A percentile compares a stretch with the other conserved stretches of the same genome.
Evolutionary conservation across 2,888 invertebrate species (phyloP).

Genomic region (Acronicta psi): DNA sequence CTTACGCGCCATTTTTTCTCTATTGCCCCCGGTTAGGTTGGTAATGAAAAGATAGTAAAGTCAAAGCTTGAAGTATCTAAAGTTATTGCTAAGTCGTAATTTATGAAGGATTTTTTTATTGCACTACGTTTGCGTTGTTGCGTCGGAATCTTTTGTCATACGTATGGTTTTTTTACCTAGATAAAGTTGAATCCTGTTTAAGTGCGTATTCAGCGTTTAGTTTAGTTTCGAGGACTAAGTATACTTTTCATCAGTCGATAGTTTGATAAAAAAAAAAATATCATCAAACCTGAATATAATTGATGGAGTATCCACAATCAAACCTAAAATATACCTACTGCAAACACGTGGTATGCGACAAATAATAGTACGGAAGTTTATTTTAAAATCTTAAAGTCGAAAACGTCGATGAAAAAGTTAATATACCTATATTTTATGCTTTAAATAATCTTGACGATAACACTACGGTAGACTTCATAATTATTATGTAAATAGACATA

Average conservation of each 20-base stretch:
- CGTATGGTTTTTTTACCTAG: constrained; percentile 35
- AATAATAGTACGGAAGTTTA: too few relatives aligned
- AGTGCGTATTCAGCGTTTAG: constrained; percentile 7
- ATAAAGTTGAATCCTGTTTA: constrained; percentile 19
- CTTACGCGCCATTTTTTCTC: constrained; percentile 32
- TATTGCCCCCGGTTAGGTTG: constrained; percentile 27
- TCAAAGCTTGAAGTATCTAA: constrained; percentile 37
- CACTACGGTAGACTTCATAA: background rate
- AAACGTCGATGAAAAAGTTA: too few relatives aligned
- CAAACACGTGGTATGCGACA: too few relatives aligned
- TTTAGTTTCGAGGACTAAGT: too few relatives aligned
- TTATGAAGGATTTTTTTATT: constrained; percentile 52
- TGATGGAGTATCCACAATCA: too few relatives aligned
- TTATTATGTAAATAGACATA: background rate
- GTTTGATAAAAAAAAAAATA: too few relatives aligned
- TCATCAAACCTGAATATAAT: too few relatives aligned
- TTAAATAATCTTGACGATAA: too few relatives aligned
- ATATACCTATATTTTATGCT: too few relatives aligned
- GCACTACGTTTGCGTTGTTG: constrained; percentile 40
- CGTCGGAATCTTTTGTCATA: constrained; percentile 47
- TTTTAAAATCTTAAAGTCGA: too few relatives aligned
- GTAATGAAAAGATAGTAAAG: constrained; percentile 51
- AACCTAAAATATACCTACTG: too few relatives aligned
- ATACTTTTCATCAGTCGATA: too few relatives aligned
- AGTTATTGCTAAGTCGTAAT: constrained; percentile 45